A percentile compares a stretch with the other conserved stretches of the same genome.
phyloP scores from a whole-genome alignment of 2,888 invertebrate species.

The Fabriciana adippe region DNA sequence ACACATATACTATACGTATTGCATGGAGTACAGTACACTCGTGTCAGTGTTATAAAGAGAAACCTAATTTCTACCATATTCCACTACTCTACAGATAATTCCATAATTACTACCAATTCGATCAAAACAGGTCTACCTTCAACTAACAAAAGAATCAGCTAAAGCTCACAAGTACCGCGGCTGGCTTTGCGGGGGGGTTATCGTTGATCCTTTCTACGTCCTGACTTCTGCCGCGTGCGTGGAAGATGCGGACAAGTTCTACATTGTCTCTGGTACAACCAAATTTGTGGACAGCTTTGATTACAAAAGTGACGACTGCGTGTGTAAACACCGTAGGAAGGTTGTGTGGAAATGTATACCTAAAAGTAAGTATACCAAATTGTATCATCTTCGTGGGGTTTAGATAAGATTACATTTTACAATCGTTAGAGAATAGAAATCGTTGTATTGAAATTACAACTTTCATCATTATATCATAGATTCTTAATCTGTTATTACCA shows the following conservation, averaged over 20 bases:
- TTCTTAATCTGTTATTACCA: too few species aligned
- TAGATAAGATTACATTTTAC: too few species aligned
- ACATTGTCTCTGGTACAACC: conserved; percentile 71
- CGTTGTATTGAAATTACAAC: too few species aligned
- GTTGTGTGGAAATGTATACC: conserved; percentile 78
- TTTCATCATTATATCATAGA: too few species aligned
- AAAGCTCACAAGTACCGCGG: conserved; percentile 74
- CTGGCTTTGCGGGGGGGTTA: conserved; percentile 75
- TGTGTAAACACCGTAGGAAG: conserved; percentile 66
- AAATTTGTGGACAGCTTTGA: conserved; percentile 72
- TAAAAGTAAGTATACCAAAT: conserved; percentile 61
- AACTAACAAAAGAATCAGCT: conserved; percentile 72
- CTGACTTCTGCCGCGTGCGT: conserved; percentile 76
- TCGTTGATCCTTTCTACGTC: conserved; percentile 65
- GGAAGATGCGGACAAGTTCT: conserved; percentile 74
- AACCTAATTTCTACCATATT: too few species aligned
- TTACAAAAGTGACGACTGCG: conserved; percentile 66
- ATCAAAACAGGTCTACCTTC: conserved; percentile 63
- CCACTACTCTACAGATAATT: too few species aligned
- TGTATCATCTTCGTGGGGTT: too few species aligned
- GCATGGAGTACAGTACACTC: too few species aligned
- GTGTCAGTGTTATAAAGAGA: too few species aligned
- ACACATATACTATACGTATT: too few species aligned
- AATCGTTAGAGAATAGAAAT: too few species aligned
- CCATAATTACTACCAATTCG: too few species aligned